phyloP scores from a whole-genome alignment of 2,113 vertebrate genomes.

The Erpornis zantholeuca region DNA sequence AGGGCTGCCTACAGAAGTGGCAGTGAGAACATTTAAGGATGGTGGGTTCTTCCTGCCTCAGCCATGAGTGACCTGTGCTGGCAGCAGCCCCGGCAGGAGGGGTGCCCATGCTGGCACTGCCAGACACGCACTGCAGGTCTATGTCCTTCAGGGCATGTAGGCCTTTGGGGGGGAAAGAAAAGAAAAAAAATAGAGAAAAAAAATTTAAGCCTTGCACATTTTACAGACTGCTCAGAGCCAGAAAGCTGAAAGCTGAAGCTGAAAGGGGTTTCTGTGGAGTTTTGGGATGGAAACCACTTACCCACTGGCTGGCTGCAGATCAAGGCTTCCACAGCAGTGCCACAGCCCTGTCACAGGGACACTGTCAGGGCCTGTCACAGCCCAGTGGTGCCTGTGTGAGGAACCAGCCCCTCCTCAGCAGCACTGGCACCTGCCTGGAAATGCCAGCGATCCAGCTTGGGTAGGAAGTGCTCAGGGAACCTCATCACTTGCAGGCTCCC shows the following conservation, averaged over 20 bases:
- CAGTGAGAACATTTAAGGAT: neutral
- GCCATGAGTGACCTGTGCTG: neutral
- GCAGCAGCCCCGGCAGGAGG: neutral
- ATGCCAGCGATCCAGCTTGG: neutral
- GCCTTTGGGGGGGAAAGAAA: rapidly evolving
- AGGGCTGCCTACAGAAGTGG: neutral
- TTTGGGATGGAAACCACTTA: neutral
- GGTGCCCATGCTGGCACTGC: neutral
- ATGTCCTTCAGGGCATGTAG: rapidly evolving
- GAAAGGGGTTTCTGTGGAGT: neutral
- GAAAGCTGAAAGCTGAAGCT: too few species aligned
- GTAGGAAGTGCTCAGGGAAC: neutral
- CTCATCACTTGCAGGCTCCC: neutral
- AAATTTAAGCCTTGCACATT: neutral
- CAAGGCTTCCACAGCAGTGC: neutral
- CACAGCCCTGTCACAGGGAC: rapidly evolving
- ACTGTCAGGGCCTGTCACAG: too few species aligned
- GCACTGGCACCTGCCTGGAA: neutral
- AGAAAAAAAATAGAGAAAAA: rapidly evolving
- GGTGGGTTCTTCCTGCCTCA: neutral
- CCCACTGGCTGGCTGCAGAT: neutral
- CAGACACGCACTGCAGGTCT: neutral
- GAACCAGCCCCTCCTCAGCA: neutral
- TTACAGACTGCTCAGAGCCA: neutral
- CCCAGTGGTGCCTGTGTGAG: neutral